Evolutionary conservation across 2,113 vertebrate genomes (phyloP).

Genomic region (Alces alces): DNA sequence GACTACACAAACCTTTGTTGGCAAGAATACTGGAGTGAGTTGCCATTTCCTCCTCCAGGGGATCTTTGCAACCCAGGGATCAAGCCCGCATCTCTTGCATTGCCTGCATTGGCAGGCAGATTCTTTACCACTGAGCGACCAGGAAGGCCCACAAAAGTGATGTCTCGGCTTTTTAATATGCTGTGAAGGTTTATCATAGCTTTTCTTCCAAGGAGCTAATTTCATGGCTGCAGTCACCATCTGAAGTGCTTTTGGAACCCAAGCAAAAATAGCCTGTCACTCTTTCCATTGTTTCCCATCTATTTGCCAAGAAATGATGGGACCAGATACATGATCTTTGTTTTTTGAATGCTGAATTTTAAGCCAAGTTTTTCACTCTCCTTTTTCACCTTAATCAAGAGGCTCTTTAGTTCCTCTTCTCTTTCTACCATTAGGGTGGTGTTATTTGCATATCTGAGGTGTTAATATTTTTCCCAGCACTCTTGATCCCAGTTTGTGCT

Average conservation of each 20-base stretch:
- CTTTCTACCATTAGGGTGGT: background rate
- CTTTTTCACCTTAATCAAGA: background rate
- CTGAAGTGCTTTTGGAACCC: background rate
- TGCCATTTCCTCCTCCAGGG: background rate
- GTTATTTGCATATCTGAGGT: background rate
- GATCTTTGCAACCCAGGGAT: background rate
- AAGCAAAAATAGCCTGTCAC: background rate
- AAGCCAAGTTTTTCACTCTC: background rate
- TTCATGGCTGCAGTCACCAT: background rate
- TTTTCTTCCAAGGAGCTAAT: background rate
- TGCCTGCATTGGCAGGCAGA: background rate
- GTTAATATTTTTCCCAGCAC: background rate
- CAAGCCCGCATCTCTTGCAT: background rate
- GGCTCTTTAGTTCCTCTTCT: background rate
- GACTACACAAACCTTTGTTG: background rate
- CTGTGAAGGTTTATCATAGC: background rate
- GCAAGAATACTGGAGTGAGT: background rate
- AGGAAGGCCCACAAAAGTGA: background rate
- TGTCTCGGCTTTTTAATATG: background rate
- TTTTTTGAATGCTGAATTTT: background rate
- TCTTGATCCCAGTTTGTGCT: background rate
- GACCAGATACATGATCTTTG: background rate
- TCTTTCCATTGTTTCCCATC: background rate
- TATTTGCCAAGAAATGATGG: background rate
- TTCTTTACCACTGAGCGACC: background rate